Base-by-base conservation (phyloP, 1,140 invertebrate genomes). In the Sipha flava region DNA sequence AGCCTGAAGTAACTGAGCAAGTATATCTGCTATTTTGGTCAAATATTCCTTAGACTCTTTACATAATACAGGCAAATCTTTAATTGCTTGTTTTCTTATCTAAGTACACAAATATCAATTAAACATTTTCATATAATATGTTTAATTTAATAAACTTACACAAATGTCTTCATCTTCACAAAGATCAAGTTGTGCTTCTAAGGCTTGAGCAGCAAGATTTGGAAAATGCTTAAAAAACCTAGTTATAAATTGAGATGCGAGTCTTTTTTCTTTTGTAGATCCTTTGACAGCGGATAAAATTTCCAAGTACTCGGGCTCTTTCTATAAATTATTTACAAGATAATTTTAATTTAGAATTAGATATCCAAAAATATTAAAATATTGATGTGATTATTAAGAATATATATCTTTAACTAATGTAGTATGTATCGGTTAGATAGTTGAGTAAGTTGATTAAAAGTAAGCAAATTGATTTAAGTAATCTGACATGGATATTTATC, bases 1-100 rank as follows among this genome's bases (percentile, higher is more conserved):
- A 49, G 94, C 90, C 84, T 95, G 92, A 59, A 98, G 86, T 43
- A 98, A 86, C 84, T 98, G 96, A 16, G 93, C 92, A 72, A 98
- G 88, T 81, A 97, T 95, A 86, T 98, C 95, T 64, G 95, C 93
- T 84, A 98, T 94, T 87, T 93, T 92, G 31, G 91, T 89, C 6
- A 95, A 91, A 84, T 94, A 90, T 81, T 94, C 92, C 82, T 92
- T 92, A 79, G 90, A 91, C 82, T 93, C 93, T 85, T 95, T 95
- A 83, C 95, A 97, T 70, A 98, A 87, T 29, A 88, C 88, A 37
- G 95, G 94, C 77, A 98, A 87, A 85, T 96, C 94, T 88, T 96
- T 97, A 81, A 98, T 97, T 9, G 95, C 96, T 89, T 97, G 95
- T 84, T 97, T 97, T 29, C 96, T 88, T 83, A 97, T 97, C 94